Base-by-base conservation (phyloP, 2,113 vertebrate genomes). In the Baryphthengus martii region DNA sequence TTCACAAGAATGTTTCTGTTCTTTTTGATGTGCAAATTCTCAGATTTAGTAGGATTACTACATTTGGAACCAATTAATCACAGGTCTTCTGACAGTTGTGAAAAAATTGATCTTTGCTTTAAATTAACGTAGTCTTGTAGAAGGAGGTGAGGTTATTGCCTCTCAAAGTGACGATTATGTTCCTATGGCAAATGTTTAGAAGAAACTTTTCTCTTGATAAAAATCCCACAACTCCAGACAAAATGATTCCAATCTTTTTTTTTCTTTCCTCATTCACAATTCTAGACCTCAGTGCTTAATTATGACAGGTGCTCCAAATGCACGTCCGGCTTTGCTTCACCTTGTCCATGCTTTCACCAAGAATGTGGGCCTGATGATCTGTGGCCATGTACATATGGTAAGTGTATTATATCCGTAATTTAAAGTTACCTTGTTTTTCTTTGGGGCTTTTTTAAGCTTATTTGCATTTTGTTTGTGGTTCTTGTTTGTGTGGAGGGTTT, bases 301-400 rank as follows among this genome's bases (percentile, higher is more conserved):
- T 96, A 99, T 99, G 99, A 99, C 98, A 10, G 99, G 99, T 77
- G 98, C 99, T 95, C 99, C 99, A 79, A 99, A 98, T 94, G 98
- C 99, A 62, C 99, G 99, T 18, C 99, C 99, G 47, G 99, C 99
- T 80, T 98, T 99, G 37, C 98, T 99, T 66, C 98, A 99, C 95
- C 98, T 99, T 93, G 99, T 99, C 62, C 98, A 99, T 79, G 98
- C 98, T 93, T 99, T 99, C 92, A 99, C 99, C 45, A 99, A 99
- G 97, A 99, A 99, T 13, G 99, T 99, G 53, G 99, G 99, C 74
- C 98, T 99, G 92, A 99, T 99, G 99, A 98, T 99, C 95, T 99
- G 99, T 71, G 99, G 99, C 20, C 99, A 99, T 9, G 96, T 99
- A 47, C 99, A 99, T 84, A 98, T 97, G 97, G 99, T 99, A 97